These are phyloP conservation scores for Homarus gammarus DNA, from an alignment of 2,888 invertebrate genomes.

Conservation along the genomic window DNA sequence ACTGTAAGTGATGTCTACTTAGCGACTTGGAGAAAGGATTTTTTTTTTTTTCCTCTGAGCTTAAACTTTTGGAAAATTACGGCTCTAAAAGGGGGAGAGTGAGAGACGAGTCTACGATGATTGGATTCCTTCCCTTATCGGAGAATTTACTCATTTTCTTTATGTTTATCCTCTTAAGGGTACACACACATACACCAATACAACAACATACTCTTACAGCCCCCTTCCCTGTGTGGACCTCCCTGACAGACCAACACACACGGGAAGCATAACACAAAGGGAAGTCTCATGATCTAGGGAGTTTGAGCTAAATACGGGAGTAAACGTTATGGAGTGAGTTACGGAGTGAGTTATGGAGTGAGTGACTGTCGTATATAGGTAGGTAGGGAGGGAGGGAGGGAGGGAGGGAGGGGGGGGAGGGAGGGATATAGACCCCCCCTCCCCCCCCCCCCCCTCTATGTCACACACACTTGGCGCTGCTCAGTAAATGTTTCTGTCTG, in stretches of 20 bases:
- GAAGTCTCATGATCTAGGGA: too few species aligned
- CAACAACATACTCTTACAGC: background rate
- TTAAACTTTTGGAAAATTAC: constrained; percentile 10
- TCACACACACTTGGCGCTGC: too few species aligned
- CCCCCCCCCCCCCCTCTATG: too few species aligned
- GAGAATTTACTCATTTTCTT: background rate
- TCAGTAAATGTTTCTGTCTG: too few species aligned
- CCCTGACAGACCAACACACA: too few species aligned
- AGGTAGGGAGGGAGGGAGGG: background rate
- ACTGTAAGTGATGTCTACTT: constrained; percentile 40
- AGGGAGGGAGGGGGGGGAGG: background rate
- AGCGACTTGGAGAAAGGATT: constrained; percentile 27
- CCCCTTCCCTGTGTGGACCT: too few species aligned
- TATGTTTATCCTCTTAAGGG: background rate
- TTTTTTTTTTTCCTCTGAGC: background rate
- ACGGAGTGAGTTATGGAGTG: too few species aligned
- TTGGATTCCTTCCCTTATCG: background rate
- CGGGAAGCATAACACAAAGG: too few species aligned
- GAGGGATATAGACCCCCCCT: too few species aligned
- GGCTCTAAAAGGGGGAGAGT: background rate
- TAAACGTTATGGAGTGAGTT: too few species aligned
- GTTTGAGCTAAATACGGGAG: too few species aligned
- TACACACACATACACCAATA: background rate
- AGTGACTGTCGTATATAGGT: too few species aligned
- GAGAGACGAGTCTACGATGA: background rate